These are phyloP conservation scores for Argyresthia goedartella DNA, from an alignment of 2,888 invertebrate species.

Conservation along the genomic window DNA sequence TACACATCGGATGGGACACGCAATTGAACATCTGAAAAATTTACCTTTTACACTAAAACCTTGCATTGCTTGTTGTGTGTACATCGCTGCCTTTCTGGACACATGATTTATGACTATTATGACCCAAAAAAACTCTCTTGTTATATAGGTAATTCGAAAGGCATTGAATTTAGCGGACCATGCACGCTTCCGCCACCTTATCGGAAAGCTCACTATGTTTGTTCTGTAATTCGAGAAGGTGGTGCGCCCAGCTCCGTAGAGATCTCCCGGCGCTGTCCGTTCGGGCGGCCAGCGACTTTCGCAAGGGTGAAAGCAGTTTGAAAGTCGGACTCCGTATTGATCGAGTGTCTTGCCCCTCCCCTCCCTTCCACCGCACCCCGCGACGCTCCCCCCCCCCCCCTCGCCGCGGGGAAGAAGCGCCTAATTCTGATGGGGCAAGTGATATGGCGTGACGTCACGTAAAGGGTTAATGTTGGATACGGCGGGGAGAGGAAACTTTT, in stretches of 20 bases:
- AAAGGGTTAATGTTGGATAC: not conserved
- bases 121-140: too few relatives aligned
- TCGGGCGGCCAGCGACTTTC: constrained; percentile 64
- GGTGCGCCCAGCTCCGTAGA: constrained; percentile 26
- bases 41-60: too few relatives aligned
- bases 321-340: constrained; percentile 70
- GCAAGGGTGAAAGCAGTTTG: constrained; percentile 71
- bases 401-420: constrained; percentile 40
- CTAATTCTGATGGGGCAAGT: constrained; percentile 44
- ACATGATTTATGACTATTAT: too few relatives aligned
- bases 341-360: constrained; percentile 62
- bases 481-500: not conserved
- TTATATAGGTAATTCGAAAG: too few relatives aligned
- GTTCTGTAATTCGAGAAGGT: not conserved
- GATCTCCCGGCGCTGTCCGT: constrained; percentile 28
- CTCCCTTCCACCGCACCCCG: constrained; percentile 22
- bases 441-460: constrained; percentile 2
- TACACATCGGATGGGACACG: too few relatives aligned
- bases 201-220: not conserved
- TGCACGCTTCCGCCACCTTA: too few relatives aligned
- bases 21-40: too few relatives aligned
- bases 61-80: too few relatives aligned
- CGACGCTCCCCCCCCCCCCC: constrained; percentile 16
- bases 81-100: too few relatives aligned
- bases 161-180: too few relatives aligned